Conservation (phyloP, 2,113 vertebrate genomes). For the Pardalotus punctatus region DNA sequence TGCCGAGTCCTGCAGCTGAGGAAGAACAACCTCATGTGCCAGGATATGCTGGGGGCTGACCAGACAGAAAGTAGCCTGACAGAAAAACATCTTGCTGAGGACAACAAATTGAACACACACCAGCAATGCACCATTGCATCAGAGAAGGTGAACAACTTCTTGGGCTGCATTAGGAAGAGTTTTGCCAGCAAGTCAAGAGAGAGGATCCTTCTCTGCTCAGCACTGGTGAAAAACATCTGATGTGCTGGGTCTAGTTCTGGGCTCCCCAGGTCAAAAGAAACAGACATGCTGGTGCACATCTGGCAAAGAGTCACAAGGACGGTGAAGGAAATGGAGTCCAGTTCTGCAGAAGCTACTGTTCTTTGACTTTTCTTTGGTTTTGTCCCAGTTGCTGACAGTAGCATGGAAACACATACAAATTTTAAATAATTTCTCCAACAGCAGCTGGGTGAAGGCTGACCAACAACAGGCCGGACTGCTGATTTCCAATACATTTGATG, state of each 20-base stretch:
- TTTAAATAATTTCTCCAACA: not conserved
- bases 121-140: not conserved
- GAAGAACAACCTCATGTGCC: not conserved
- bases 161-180: not conserved
- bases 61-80: not conserved
- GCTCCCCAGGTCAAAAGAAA: not conserved
- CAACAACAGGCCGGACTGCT: not conserved
- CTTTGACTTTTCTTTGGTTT: not conserved
- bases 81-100: not conserved
- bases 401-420: not conserved
- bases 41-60: not conserved
- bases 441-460: not conserved
- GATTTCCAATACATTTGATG: not conserved
- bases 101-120: not conserved
- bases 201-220: not conserved
- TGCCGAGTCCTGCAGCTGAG: fast-evolving
- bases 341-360: not conserved
- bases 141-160: not conserved
- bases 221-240: not conserved
- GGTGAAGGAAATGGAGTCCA: not conserved
- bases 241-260: not conserved
- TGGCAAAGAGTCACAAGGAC: not conserved
- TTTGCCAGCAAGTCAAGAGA: not conserved
- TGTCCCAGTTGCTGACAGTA: not conserved
- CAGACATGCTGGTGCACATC: not conserved